phyloP scores from a whole-genome alignment of 2,113 vertebrate species.

The Seriola quinqueradiata region DNA sequence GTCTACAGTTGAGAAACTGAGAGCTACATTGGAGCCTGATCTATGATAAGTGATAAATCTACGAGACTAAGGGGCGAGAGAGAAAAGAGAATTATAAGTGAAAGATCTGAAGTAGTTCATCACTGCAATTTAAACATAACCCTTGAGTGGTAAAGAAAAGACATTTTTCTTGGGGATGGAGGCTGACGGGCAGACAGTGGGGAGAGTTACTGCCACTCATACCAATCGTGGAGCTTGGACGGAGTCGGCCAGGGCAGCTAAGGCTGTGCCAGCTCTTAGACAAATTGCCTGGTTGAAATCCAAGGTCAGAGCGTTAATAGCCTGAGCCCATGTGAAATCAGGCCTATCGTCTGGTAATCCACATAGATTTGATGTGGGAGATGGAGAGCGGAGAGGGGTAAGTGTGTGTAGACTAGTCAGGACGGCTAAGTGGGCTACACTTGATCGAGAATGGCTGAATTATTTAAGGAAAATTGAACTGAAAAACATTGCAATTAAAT shows the following conservation, averaged over 20 bases:
- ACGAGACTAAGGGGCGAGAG: not conserved
- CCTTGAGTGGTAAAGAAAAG: constrained; percentile 56
- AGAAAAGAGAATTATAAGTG: constrained; percentile 28
- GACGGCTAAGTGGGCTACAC: constrained; percentile 8
- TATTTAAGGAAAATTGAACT: constrained; percentile 31
- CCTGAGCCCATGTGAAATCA: constrained; percentile 77
- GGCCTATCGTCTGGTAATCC: constrained; percentile 73
- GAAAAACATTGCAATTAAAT: constrained; percentile 18
- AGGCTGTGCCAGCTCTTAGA: constrained; percentile 67
- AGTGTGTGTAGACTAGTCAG: constrained; percentile 12
- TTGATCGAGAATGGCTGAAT: constrained; percentile 1
- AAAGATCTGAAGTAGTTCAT: constrained; percentile 66
- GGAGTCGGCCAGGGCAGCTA: constrained; percentile 39
- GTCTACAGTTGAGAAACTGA: constrained; percentile 7
- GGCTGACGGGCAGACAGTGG: constrained; percentile 43
- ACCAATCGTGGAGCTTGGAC: constrained; percentile 49
- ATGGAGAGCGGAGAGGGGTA: constrained; percentile 24
- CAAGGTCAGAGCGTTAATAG: constrained; percentile 81
- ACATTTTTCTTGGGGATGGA: constrained; percentile 30
- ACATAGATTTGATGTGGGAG: constrained; percentile 63
- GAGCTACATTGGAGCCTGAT: not conserved
- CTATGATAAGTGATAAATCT: constrained; percentile 42
- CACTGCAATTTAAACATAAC: constrained; percentile 65
- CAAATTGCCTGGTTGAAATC: constrained; percentile 78
- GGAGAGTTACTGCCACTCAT: constrained; percentile 58